These are phyloP conservation scores for Drosophila picticornis DNA, from an alignment of 2,888 invertebrate species.

Conservation along the genomic window DNA sequence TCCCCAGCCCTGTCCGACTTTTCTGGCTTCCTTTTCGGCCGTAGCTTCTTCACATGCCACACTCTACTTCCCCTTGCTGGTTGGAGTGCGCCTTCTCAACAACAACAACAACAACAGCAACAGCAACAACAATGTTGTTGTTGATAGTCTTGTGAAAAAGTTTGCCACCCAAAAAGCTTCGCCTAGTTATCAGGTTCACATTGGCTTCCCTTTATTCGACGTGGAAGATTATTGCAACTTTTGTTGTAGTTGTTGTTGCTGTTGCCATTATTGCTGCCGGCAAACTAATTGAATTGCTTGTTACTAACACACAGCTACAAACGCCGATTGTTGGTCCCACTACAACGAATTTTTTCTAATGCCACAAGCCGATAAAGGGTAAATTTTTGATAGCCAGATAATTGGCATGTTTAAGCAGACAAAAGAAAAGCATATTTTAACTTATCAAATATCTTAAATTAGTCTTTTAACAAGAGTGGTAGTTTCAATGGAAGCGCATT, in stretches of 20 bases:
- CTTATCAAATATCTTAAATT: neutral
- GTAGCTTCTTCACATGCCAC: conserved; percentile 17
- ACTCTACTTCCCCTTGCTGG: conserved; percentile 1
- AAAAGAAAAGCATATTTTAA: neutral
- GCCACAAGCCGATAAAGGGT: neutral
- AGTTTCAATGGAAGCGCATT: neutral
- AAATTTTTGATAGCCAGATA: conserved; percentile 1
- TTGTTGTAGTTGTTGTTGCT: conserved; percentile 33
- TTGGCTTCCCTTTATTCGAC: conserved; percentile 55
- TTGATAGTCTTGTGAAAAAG: conserved; percentile 65
- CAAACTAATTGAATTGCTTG: conserved; percentile 60
- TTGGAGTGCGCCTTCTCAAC: conserved; percentile 28
- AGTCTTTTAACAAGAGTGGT: neutral
- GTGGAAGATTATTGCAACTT: conserved; percentile 57
- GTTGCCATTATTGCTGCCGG: conserved; percentile 49
- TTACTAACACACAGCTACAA: conserved; percentile 52
- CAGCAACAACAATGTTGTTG: conserved; percentile 42
- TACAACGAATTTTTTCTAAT: conserved; percentile 5
- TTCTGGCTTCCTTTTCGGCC: conserved; percentile 50
- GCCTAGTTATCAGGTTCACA: conserved; percentile 58
- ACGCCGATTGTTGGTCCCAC: conserved; percentile 20
- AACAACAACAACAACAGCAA: conserved; percentile 36
- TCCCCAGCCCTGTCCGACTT: conserved; percentile 39
- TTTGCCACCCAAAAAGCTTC: conserved; percentile 38
- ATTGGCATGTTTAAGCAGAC: neutral